Percentiles rank a stretch among this genome's conserved stretches.
phyloP scores from a whole-genome alignment of 2,888 invertebrate species.

The Cactoblastis cactorum region DNA sequence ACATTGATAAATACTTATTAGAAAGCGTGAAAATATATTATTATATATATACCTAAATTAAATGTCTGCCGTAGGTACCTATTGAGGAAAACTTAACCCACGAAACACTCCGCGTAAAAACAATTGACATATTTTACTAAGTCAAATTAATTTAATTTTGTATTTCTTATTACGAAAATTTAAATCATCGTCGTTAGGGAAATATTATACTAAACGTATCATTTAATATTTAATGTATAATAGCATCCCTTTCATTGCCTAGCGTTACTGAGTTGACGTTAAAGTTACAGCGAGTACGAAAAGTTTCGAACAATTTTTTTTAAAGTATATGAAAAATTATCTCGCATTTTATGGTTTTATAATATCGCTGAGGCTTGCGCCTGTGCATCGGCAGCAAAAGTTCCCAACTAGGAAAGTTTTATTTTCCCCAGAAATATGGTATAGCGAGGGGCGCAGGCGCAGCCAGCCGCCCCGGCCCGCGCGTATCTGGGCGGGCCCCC shows the following conservation, averaged over 20 bases:
- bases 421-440: constrained; percentile 41
- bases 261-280: constrained; percentile 39
- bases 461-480: constrained; percentile 47
- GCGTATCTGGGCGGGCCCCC: constrained; percentile 53
- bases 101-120: too few relatives aligned
- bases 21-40: too few relatives aligned
- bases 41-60: too few relatives aligned
- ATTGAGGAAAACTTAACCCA: too few relatives aligned
- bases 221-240: background rate
- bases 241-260: background rate
- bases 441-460: constrained; percentile 45
- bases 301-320: constrained; percentile 71
- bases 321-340: constrained; percentile 32
- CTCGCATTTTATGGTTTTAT: constrained; percentile 32
- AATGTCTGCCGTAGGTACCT: too few relatives aligned
- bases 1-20: too few relatives aligned
- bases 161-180: too few relatives aligned
- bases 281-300: constrained; percentile 49
- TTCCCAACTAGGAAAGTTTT: constrained; percentile 41
- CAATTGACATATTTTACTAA: too few relatives aligned
- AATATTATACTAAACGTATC: background rate
- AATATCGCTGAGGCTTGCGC: constrained; percentile 56
- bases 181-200: too few relatives aligned
- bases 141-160: too few relatives aligned
- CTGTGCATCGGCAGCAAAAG: constrained; percentile 48